These are phyloP conservation scores for Acleris literana DNA, from an alignment of 2,888 invertebrate species.

Conservation along the genomic window DNA sequence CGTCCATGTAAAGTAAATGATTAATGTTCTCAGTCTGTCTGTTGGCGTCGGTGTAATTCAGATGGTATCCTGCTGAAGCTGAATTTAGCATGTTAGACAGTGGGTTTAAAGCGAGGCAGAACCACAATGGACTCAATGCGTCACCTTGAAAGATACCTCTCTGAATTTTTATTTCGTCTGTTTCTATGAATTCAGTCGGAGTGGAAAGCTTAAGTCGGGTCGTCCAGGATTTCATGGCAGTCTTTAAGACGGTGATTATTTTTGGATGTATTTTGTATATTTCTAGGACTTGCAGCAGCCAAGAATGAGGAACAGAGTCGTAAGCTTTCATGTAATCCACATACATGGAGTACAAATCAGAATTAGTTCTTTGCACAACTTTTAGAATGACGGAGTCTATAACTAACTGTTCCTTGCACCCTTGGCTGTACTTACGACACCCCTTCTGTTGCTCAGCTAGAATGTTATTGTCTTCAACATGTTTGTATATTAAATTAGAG, in stretches of 20 bases:
- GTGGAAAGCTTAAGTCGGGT: slow-evolving; percentile 22
- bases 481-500: slow-evolving; percentile 38
- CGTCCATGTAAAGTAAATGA: slow-evolving; percentile 37
- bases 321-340: slow-evolving; percentile 44
- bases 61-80: slow-evolving; percentile 9
- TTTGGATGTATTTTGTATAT: slow-evolving; percentile 40
- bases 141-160: slow-evolving; percentile 42
- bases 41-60: slow-evolving; percentile 4
- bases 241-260: slow-evolving; percentile 28
- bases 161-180: slow-evolving; percentile 34
- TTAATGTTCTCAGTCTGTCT: background rate
- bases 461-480: slow-evolving; percentile 38
- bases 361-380: slow-evolving; percentile 25
- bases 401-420: slow-evolving; percentile 40
- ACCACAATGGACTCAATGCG: slow-evolving; percentile 38
- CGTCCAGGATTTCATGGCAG: slow-evolving; percentile 29
- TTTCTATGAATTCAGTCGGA: slow-evolving; percentile 19
- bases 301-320: slow-evolving; percentile 42
- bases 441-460: slow-evolving; percentile 43
- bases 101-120: slow-evolving; percentile 38
- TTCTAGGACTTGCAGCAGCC: slow-evolving; percentile 40
- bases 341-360: slow-evolving; percentile 38
- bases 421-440: slow-evolving; percentile 38
- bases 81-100: slow-evolving; percentile 30
- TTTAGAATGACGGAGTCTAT: slow-evolving; percentile 39